A percentile compares a stretch with the other conserved stretches of the same genome.
Conservation (phyloP, 2,888 invertebrate species). For the Spodoptera picta region DNA sequence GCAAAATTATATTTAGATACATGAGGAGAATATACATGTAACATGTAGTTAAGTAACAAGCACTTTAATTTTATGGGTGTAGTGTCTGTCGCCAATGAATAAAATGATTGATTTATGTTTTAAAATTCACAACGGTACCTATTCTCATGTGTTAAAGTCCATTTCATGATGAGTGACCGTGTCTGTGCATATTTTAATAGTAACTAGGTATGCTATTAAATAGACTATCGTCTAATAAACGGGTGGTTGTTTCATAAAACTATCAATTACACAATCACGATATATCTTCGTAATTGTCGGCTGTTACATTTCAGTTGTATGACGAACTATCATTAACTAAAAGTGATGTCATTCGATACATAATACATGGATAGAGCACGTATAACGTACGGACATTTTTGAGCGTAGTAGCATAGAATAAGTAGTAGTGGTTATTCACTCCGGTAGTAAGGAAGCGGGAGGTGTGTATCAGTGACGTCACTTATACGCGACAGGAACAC, state of each 20-base stretch:
- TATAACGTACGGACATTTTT: slow-evolving; percentile 32
- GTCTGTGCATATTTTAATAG: slow-evolving; percentile 27
- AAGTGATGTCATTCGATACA: slow-evolving; percentile 7
- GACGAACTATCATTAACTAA: slow-evolving; percentile 5
- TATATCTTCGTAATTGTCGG: slow-evolving; percentile 21
- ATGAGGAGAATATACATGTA: not conserved
- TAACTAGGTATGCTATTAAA: slow-evolving; percentile 4
- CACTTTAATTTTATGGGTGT: slow-evolving; percentile 36
- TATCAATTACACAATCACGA: slow-evolving; percentile 28
- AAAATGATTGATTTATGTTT: slow-evolving; percentile 41
- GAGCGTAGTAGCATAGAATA: slow-evolving; percentile 1
- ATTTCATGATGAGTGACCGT: slow-evolving; percentile 46
- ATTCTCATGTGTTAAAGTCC: slow-evolving; percentile 20
- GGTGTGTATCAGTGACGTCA: slow-evolving; percentile 36
- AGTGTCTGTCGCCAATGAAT: slow-evolving; percentile 23
- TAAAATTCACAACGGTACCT: slow-evolving; percentile 17
- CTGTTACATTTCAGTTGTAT: slow-evolving; percentile 23
- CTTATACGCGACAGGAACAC: slow-evolving; percentile 3
- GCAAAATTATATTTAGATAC: slow-evolving; percentile 3
- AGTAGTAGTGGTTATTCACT: slow-evolving; percentile 18
- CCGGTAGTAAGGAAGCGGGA: slow-evolving; percentile 31
- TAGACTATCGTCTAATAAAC: slow-evolving; percentile 11
- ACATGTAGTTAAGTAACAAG: not conserved
- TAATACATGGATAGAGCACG: slow-evolving; percentile 4
- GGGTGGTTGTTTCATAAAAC: slow-evolving; percentile 17